These are phyloP conservation scores for Neotragus moschatus DNA, from an alignment of 2,113 vertebrate species.

Conservation along the genomic window DNA sequence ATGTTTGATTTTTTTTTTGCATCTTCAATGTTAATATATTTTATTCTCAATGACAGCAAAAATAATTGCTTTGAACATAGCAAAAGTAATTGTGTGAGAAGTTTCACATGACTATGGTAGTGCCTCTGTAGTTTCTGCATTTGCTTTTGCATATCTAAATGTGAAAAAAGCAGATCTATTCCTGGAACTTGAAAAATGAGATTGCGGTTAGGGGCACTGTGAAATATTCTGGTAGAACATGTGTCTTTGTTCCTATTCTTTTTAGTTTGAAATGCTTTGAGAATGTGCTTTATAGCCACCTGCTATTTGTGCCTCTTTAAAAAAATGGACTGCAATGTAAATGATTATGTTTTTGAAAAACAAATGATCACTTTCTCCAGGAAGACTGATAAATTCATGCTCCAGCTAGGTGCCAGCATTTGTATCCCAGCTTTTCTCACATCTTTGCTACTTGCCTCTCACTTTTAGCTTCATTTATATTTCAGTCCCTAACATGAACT, in stretches of 20 bases:
- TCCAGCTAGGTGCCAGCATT: not conserved
- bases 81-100: constrained; percentile 47
- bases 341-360: not conserved
- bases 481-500: not conserved
- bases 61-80: constrained; percentile 66
- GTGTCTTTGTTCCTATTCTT: not conserved
- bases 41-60: constrained; percentile 63
- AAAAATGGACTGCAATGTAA: not conserved
- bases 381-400: not conserved
- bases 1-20: not conserved
- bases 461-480: not conserved
- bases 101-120: constrained; percentile 35
- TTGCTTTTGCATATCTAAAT: not conserved
- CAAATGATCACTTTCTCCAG: not conserved
- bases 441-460: not conserved
- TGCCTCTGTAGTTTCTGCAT: not conserved
- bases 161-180: not conserved
- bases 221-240: not conserved
- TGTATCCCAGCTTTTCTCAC: not conserved
- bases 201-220: not conserved
- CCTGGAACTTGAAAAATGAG: constrained; percentile 5
- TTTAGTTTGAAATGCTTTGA: not conserved
- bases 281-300: not conserved
- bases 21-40: constrained; percentile 8
- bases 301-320: constrained; percentile 3